Evolutionary conservation across 2,888 invertebrate species (phyloP).

Genomic region (Odiellus spinosus): DNA sequence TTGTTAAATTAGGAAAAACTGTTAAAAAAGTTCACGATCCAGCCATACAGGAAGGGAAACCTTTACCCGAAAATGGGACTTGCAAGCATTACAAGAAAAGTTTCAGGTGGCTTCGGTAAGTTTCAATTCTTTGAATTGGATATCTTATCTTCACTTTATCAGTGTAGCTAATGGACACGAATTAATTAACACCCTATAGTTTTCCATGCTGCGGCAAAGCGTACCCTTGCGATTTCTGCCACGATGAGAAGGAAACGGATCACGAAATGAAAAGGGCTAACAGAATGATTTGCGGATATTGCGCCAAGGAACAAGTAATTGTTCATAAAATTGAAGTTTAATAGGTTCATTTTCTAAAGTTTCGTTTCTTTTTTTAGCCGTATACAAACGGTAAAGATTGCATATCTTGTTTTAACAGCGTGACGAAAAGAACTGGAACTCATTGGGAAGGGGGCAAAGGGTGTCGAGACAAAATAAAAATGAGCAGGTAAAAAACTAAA

Average conservation of each 20-base stretch:
- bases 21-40: conserved; percentile 24
- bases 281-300: conserved; percentile 35
- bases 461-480: conserved; percentile 31
- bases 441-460: conserved; percentile 36
- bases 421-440: conserved; percentile 26
- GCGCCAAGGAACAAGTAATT: conserved; percentile 33
- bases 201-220: conserved; percentile 35
- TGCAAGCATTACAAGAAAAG: conserved; percentile 36
- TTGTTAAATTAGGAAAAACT: not conserved
- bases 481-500: conserved; percentile 28
- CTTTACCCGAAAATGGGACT: conserved; percentile 31
- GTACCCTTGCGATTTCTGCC: conserved; percentile 34
- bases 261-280: conserved; percentile 34
- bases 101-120: conserved; percentile 33
- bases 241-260: conserved; percentile 29
- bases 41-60: conserved; percentile 30
- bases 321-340: not conserved
- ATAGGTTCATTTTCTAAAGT: not conserved
- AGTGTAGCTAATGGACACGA: not conserved
- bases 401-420: conserved; percentile 23
- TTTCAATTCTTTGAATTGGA: not conserved
- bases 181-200: conserved; percentile 19
- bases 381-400: conserved; percentile 28
- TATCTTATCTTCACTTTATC: not conserved
- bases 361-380: conserved; percentile 21